phyloP scores from a whole-genome alignment of 2,797 vertebrate genomes.

The Propithecus deckenii region DNA sequence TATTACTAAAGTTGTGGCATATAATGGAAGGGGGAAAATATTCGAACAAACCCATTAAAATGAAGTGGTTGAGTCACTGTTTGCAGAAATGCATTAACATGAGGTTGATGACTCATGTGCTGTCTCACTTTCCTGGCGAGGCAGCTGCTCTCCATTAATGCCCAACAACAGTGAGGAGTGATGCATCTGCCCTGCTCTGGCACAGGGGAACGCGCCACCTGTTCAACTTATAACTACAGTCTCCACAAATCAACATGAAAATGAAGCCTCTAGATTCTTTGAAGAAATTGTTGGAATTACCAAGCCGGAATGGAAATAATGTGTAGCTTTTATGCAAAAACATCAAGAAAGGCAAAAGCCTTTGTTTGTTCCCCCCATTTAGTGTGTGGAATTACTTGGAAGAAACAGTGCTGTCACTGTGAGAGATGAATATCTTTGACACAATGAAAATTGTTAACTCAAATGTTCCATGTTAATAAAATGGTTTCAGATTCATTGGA shows the following conservation, averaged over 20 bases:
- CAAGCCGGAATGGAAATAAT: not conserved
- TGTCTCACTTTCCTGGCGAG: constrained; percentile 29
- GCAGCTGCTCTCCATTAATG: constrained; percentile 71
- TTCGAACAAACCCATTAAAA: constrained; percentile 30
- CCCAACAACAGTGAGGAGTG: constrained; percentile 41
- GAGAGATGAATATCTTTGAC: constrained; percentile 17
- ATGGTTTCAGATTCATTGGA: not conserved
- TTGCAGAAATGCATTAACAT: constrained; percentile 38
- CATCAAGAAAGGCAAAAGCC: constrained; percentile 24
- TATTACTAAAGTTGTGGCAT: not conserved
- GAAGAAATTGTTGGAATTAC: not conserved
- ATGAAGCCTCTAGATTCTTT: constrained; percentile 10
- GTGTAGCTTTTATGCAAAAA: constrained; percentile 32
- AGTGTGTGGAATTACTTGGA: not conserved
- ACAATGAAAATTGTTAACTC: not conserved
- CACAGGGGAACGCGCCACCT: constrained; percentile 69
- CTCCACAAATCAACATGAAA: constrained; percentile 36
- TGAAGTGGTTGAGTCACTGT: constrained; percentile 38
- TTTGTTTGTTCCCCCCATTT: not conserved
- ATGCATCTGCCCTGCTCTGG: constrained; percentile 59
- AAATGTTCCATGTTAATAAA: constrained; percentile 13
- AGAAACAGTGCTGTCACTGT: not conserved
- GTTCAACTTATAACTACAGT: constrained; percentile 26
- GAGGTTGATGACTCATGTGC: constrained; percentile 13
- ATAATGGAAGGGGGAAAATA: constrained; percentile 9